phyloP scores from a whole-genome alignment of 2,888 invertebrate genomes.

The Mantis religiosa region DNA sequence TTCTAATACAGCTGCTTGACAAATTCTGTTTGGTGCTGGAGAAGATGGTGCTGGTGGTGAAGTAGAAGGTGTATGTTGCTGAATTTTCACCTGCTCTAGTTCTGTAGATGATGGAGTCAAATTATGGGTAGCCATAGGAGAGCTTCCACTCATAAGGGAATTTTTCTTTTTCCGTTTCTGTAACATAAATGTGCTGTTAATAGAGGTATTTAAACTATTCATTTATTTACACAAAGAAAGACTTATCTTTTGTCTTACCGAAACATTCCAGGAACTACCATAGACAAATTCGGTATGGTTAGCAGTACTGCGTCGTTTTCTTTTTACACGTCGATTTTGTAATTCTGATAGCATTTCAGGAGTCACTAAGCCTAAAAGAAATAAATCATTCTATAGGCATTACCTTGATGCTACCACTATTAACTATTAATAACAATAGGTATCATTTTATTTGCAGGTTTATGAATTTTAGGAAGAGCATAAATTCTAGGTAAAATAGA shows the following conservation, averaged over 20 bases:
- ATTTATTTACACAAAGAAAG: not conserved
- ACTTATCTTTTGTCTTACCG: not conserved
- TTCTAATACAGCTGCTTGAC: not conserved
- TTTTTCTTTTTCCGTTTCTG: conserved; percentile 23
- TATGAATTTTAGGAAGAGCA: too few species aligned
- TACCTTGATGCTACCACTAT: too few species aligned
- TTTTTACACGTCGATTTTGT: conserved; percentile 50
- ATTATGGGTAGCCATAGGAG: not conserved
- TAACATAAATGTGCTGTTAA: not conserved
- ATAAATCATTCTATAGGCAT: not conserved
- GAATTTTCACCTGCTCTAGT: not conserved
- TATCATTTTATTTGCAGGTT: too few species aligned
- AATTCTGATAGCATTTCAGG: conserved; percentile 48
- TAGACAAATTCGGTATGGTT: conserved; percentile 53
- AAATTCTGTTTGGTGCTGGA: not conserved
- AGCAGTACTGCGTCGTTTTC: conserved; percentile 53
- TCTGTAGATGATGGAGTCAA: not conserved
- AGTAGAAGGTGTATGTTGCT: not conserved
- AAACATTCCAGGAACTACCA: conserved; percentile 38
- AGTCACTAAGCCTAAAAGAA: conserved; percentile 44
- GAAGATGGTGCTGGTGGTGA: not conserved
- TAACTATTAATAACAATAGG: too few species aligned
- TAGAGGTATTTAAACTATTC: not conserved
- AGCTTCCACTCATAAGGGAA: conserved; percentile 5
- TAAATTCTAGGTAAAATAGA: too few species aligned